A percentile compares a stretch with the other conserved stretches of the same genome.
phyloP scores from a whole-genome alignment of 2,113 vertebrate genomes.

The Triplophysa tibetana region DNA sequence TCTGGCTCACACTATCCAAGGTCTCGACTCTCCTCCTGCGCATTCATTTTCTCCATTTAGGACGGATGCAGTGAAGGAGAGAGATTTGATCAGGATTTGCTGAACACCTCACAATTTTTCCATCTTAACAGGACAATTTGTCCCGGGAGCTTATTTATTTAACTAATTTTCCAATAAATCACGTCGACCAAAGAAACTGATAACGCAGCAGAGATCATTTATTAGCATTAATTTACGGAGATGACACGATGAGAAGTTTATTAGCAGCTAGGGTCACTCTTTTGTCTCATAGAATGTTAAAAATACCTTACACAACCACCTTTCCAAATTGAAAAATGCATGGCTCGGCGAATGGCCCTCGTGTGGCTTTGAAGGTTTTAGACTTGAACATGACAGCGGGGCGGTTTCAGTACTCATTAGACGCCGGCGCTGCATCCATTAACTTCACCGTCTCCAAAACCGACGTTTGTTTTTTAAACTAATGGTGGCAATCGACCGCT shows the following conservation, averaged over 20 bases:
- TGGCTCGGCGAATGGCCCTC: no score
- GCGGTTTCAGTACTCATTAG: not conserved
- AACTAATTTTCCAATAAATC: no score
- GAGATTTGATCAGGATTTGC: not conserved
- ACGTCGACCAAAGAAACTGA: no score
- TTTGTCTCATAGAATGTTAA: not conserved
- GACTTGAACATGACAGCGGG: not conserved
- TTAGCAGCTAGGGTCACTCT: not conserved
- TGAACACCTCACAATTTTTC: not conserved
- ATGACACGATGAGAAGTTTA: not conserved
- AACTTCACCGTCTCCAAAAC: not conserved
- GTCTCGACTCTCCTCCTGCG: slow-evolving; percentile 16
- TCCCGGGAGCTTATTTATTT: no score
- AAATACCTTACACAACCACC: not conserved
- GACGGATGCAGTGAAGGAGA: not conserved
- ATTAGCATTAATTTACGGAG: no score
- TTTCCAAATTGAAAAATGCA: not conserved
- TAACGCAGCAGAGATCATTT: no score
- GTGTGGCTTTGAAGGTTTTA: not conserved
- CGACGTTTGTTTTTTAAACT: not conserved
- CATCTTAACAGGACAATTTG: no score
- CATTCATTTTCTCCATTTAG: slow-evolving; percentile 9
- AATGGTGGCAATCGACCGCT: not conserved
- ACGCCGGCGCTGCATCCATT: not conserved
- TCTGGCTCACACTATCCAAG: slow-evolving; percentile 29